These are phyloP conservation scores for Eilema depressum DNA, from an alignment of 2,888 invertebrate species.

Conservation along the genomic window DNA sequence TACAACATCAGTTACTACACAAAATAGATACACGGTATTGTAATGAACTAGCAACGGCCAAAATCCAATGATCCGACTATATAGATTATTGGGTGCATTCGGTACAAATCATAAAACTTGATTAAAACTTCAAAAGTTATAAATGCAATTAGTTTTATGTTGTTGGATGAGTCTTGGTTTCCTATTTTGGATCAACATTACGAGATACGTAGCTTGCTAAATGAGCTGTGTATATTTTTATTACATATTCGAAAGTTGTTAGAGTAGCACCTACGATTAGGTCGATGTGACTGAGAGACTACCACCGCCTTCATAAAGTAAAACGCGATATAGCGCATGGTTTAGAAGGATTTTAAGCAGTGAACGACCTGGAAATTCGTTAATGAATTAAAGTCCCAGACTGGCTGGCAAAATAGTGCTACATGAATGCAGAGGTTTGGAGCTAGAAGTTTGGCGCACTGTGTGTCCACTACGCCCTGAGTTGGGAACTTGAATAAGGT, in stretches of 20 bases:
- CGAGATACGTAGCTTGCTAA: constrained; percentile 1
- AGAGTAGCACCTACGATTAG: background rate
- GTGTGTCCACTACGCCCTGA: no score
- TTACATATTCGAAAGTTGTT: background rate
- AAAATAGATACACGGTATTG: background rate
- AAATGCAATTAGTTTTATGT: constrained; percentile 75
- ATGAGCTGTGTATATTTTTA: background rate
- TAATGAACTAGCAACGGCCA: constrained; percentile 43
- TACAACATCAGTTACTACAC: background rate
- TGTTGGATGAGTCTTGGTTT: constrained; percentile 53
- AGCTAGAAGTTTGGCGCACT: no score
- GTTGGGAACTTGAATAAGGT: no score
- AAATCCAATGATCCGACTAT: constrained; percentile 50
- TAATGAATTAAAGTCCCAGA: no score
- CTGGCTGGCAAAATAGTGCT: no score
- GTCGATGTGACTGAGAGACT: background rate
- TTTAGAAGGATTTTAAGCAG: no score
- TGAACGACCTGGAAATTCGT: no score
- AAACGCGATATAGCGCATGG: no score
- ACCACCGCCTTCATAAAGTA: no score
- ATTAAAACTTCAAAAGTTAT: constrained; percentile 78
- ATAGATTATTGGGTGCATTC: constrained; percentile 77
- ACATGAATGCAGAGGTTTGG: no score
- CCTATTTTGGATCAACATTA: constrained; percentile 28
- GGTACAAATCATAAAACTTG: constrained; percentile 82